A percentile compares a stretch with the other conserved stretches of the same genome.
Evolutionary conservation across 2,797 vertebrate species (phyloP).

Genomic region (Pseudochirops corinnae): DNA sequence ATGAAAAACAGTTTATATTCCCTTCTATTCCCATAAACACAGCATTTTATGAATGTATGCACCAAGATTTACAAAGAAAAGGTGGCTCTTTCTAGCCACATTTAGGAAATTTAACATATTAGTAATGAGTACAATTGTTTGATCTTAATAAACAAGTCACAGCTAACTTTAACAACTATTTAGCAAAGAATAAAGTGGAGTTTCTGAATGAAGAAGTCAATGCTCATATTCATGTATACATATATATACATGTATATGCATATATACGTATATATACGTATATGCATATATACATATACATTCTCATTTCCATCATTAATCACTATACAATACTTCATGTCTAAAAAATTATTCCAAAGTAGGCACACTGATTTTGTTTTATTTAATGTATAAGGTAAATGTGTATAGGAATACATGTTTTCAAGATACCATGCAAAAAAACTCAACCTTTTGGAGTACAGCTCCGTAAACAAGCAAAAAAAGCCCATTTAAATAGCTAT

Average conservation of each 20-base stretch:
- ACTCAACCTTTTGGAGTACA: neutral
- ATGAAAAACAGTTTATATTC: neutral
- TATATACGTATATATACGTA: too few species aligned
- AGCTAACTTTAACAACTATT: neutral
- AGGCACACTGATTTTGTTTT: neutral
- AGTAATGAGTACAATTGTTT: neutral
- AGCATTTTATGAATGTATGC: neutral
- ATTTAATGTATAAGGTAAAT: neutral
- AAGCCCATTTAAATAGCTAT: neutral
- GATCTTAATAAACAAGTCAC: neutral
- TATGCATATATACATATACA: neutral
- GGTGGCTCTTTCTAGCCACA: neutral
- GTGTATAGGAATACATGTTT: neutral
- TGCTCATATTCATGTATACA: neutral
- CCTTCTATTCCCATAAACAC: neutral
- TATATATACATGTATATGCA: neutral
- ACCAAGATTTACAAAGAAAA: neutral
- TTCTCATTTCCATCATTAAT: neutral
- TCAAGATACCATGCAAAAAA: neutral
- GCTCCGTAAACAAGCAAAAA: neutral
- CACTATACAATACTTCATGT: neutral
- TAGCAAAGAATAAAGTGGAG: neutral
- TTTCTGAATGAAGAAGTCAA: neutral
- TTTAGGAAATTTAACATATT: neutral
- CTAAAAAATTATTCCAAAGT: neutral